Conservation (phyloP, 1,140 invertebrate genomes). For the Caerostris extrusa region DNA sequence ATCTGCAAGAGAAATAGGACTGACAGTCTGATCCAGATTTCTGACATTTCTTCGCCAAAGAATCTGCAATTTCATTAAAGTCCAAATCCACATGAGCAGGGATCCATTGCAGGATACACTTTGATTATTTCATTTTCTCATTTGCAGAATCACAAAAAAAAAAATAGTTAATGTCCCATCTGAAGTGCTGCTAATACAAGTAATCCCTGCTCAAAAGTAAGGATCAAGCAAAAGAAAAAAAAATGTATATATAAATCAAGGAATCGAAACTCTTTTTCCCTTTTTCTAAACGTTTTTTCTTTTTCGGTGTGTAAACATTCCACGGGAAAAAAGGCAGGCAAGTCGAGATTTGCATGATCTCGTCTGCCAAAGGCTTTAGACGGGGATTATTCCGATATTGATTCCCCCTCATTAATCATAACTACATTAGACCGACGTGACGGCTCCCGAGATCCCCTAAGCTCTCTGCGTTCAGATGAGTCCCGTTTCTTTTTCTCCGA, state of each 20-base stretch:
- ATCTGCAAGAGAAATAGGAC: too few relatives aligned
- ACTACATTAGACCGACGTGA: slow-evolving; percentile 55
- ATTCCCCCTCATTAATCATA: slow-evolving; percentile 65
- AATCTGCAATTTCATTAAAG: too few relatives aligned
- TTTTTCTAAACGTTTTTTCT: neutral
- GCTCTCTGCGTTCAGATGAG: slow-evolving; percentile 61
- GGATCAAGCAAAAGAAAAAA: neutral
- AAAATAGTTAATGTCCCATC: neutral
- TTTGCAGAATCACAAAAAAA: too few relatives aligned
- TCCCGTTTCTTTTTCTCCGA: neutral
- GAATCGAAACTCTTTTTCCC: neutral
- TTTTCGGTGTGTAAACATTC: neutral
- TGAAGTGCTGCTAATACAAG: neutral
- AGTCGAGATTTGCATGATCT: slow-evolving; percentile 65
- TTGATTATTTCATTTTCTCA: too few relatives aligned
- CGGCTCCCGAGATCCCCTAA: slow-evolving; percentile 31
- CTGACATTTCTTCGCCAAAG: too few relatives aligned
- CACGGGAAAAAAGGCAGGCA: neutral
- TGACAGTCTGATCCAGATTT: too few relatives aligned
- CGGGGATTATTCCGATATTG: slow-evolving; percentile 63
- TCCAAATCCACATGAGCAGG: too few relatives aligned
- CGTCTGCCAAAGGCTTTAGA: slow-evolving; percentile 1
- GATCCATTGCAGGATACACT: too few relatives aligned
- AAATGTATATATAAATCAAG: neutral
- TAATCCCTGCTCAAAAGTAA: neutral